Evolutionary conservation across 2,888 invertebrate species (phyloP), one percentile per base, ranked within the genome.

Genomic region (Calameuta pallipes): DNA sequence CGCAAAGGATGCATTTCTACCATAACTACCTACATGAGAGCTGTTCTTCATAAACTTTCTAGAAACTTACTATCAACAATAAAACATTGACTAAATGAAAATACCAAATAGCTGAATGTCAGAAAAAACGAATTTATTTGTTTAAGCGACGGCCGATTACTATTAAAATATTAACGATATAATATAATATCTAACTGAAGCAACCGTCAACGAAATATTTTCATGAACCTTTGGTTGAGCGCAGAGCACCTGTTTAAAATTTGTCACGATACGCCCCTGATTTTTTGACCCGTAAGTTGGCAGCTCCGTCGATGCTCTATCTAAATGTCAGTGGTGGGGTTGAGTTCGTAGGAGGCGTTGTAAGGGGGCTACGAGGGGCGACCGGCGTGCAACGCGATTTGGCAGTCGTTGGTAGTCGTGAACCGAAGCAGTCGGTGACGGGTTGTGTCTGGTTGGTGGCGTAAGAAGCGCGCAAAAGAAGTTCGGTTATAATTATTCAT

Each of bases 351-450:
- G 71, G 71, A 15, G 71, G 71, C 71, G 33, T 0, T 31, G 56
- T 23, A 56, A 56, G 56, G 56, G 74, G 79, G 75, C 77, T 73
- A 76, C 75, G 80, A 76, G 74, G 75, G 78, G 80, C 79, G 80
- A 79, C 80, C 80, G 81, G 80, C 79, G 81, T 78, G 80, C 33
- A 41, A 15, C 36, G 77, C 56, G 69, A 77, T 71, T 81, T 83
- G 86, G 84, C 88, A 90, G 91, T 90, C 88, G 74, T 81, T 83
- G 86, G 84, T 89, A 90, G 91, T 90, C 88, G 90, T 83, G 87
- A 90, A 87, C 87, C 87, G 89, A 90, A 87, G 85, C 85, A 88
- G 89, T 89, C 87, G 86, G 89, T 88, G 89, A 89, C 88, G 88
- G 87, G 85, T 87, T 85, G 86, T 83, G 87, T 84, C 85, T 86